phyloP scores from a whole-genome alignment of 2,113 vertebrate species.

The Lynx canadensis region DNA sequence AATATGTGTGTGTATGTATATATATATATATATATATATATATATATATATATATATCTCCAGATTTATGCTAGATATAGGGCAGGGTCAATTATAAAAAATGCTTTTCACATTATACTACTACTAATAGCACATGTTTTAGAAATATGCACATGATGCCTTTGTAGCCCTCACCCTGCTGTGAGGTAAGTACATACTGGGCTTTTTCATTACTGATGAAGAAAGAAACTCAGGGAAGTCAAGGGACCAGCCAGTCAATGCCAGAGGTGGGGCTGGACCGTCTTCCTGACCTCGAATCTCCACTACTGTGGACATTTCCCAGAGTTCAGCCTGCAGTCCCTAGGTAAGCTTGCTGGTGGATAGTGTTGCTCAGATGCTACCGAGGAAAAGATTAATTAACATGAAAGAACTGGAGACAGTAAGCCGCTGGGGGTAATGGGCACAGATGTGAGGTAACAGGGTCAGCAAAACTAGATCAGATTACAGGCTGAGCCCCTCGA shows the following conservation, averaged over 20 bases:
- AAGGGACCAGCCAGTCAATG: background rate
- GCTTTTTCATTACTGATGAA: background rate
- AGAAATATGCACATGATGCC: background rate
- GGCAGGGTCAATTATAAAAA: background rate
- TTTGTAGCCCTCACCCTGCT: no score
- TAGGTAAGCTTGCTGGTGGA: background rate
- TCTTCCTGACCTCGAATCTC: background rate
- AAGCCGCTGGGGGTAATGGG: background rate
- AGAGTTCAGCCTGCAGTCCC: background rate
- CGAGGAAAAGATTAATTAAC: background rate
- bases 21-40: background rate
- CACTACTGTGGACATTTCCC: background rate
- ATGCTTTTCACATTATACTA: background rate
- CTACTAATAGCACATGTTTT: background rate
- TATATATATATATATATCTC: background rate
- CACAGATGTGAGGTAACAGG: background rate
- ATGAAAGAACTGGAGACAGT: background rate
- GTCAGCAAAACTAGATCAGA: background rate
- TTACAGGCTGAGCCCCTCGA: background rate
- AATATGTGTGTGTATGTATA: no score
- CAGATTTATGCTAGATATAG: background rate
- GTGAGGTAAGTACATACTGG: background rate
- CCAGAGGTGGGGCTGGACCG: background rate
- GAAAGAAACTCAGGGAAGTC: background rate
- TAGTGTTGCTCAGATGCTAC: background rate